A percentile compares a stretch with the other conserved stretches of the same genome.
Evolutionary conservation across 2,888 invertebrate species (phyloP).

Genomic region (Linnaemya tessellans): DNA sequence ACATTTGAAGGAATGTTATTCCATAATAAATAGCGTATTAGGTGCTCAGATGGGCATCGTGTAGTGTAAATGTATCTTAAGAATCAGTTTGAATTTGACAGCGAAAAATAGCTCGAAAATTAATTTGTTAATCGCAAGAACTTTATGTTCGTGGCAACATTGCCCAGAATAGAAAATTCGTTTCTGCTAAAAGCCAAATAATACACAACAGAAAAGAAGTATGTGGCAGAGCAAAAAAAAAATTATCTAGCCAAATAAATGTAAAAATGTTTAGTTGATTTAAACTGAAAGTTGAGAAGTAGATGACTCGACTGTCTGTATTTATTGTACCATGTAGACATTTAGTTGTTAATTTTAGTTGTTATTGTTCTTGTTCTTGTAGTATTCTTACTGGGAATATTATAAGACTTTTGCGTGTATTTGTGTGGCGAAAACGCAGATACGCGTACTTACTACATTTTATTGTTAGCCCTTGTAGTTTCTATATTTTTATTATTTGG

Average conservation of each 20-base stretch:
- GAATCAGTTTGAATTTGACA: too few relatives aligned
- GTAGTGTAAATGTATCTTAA: too few relatives aligned
- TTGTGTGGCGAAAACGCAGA: neutral
- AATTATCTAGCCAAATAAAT: neutral
- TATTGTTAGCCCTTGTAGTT: neutral
- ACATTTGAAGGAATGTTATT: too few relatives aligned
- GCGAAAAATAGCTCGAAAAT: too few relatives aligned
- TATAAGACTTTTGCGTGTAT: neutral
- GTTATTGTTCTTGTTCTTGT: too few relatives aligned
- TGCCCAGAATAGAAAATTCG: conserved; percentile 5
- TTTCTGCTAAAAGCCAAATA: conserved; percentile 15
- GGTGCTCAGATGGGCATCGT: too few relatives aligned
- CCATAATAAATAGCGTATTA: too few relatives aligned
- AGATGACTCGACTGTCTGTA: conserved; percentile 24
- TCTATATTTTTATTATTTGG: neutral
- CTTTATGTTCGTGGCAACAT: too few relatives aligned
- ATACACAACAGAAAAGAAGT: too few relatives aligned
- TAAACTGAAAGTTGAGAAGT: conserved; percentile 28
- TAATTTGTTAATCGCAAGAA: too few relatives aligned
- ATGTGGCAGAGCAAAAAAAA: neutral
- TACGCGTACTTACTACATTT: neutral
- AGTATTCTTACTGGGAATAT: neutral
- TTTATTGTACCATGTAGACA: conserved; percentile 17
- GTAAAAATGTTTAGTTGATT: conserved; percentile 17
- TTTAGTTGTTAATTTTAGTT: conserved; percentile 10